A percentile compares a stretch with the other conserved stretches of the same genome.
Conservation (phyloP, 2,888 invertebrate genomes). For the Ferrisia virgata region DNA sequence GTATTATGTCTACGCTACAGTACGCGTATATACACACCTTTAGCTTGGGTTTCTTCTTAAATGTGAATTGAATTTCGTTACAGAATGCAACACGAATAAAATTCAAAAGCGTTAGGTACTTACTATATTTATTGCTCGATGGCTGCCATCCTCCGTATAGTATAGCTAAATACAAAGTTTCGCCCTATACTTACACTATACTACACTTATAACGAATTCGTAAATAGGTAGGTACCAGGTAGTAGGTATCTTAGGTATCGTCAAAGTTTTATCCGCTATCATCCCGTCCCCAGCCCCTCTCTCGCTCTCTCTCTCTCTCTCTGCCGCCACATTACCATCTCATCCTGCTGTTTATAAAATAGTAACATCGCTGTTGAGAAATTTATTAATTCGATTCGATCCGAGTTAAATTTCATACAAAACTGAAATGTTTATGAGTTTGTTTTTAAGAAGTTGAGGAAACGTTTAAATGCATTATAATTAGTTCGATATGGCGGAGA, state of each 20-base stretch:
- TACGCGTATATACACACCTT: no score
- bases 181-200: neutral
- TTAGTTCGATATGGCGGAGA: neutral
- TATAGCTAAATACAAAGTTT: neutral
- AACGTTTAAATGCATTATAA: conserved; percentile 17
- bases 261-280: neutral
- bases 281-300: no score
- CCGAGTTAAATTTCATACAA: conserved; percentile 15
- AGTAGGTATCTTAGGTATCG: no score
- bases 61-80: conserved; percentile 6
- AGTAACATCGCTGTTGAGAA: conserved; percentile 4
- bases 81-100: neutral
- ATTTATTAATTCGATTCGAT: conserved; percentile 28
- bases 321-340: no score
- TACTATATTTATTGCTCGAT: neutral
- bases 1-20: conserved; percentile 17
- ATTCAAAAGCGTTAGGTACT: neutral
- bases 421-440: conserved; percentile 11
- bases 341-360: neutral
- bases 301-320: neutral
- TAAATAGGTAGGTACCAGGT: no score
- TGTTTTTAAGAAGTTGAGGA: conserved; percentile 26
- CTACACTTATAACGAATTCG: neutral
- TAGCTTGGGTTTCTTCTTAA: neutral
- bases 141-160: no score